A percentile compares a stretch with the other conserved stretches of the same genome.
phyloP scores from a whole-genome alignment of 1,140 invertebrate genomes.

The Streblospio benedicti region DNA sequence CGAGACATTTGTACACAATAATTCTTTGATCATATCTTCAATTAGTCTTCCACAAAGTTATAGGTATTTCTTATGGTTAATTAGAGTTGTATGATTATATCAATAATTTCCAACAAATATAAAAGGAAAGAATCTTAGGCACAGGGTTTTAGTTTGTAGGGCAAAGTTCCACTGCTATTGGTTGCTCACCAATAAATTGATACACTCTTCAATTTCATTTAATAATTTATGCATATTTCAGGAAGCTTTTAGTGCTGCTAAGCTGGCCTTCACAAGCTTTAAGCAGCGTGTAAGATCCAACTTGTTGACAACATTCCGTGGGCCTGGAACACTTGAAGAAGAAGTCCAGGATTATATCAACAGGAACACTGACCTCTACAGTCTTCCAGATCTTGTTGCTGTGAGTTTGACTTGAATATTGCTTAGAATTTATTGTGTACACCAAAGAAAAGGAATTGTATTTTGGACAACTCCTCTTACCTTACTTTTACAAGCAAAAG shows the following conservation, averaged over 20 bases:
- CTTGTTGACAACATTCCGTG: constrained; percentile 40
- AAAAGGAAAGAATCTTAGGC: no score
- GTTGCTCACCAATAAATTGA: no score
- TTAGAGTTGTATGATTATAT: no score
- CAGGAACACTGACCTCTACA: constrained; percentile 43
- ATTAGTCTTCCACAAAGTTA: no score
- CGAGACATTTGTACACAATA: no score
- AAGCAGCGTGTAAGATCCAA: constrained; percentile 46
- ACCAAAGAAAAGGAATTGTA: not conserved
- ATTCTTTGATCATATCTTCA: no score
- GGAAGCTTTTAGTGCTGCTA: constrained; percentile 44
- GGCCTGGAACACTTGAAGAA: constrained; percentile 46
- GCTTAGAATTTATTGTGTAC: not conserved
- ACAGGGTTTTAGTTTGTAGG: no score
- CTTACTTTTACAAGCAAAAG: not conserved
- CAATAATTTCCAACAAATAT: no score
- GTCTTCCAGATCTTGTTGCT: constrained; percentile 39
- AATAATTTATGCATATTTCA: constrained; percentile 22
- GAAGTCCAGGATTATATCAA: constrained; percentile 47
- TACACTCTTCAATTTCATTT: no score
- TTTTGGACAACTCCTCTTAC: not conserved
- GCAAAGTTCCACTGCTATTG: no score
- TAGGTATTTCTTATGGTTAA: no score
- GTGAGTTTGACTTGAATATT: constrained; percentile 26
- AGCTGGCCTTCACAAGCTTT: constrained; percentile 43